These are phyloP conservation scores for Aphelenchoides bicaudatus DNA, from an alignment of 2,888 invertebrate species.

Conservation along the genomic window DNA sequence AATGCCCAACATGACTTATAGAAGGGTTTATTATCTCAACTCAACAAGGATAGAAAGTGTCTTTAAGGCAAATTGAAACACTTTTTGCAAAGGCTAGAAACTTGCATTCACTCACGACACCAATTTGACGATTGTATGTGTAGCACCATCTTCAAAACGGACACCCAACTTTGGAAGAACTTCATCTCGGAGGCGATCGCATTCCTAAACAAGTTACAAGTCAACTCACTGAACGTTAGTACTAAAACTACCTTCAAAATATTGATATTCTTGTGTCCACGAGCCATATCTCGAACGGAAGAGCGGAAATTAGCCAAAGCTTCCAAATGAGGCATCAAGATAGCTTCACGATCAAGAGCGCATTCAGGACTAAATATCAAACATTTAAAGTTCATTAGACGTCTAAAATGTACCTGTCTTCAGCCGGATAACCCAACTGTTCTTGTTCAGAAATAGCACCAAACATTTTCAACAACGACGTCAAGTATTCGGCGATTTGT, in stretches of 20 bases:
- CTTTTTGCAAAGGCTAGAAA: too few relatives aligned
- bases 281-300: constrained; percentile 51
- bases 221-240: background rate
- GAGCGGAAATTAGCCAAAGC: constrained; percentile 82
- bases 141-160: constrained; percentile 76
- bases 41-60: too few relatives aligned
- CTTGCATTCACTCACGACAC: too few relatives aligned
- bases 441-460: constrained; percentile 32
- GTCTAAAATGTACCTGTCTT: constrained; percentile 22
- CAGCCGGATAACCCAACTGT: constrained; percentile 31
- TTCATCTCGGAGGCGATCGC: constrained; percentile 82
- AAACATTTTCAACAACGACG: constrained; percentile 65
- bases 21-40: too few relatives aligned
- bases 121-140: constrained; percentile 75
- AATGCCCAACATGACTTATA: too few relatives aligned
- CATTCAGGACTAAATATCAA: too few relatives aligned
- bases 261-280: constrained; percentile 42
- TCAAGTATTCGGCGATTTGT: constrained; percentile 77
- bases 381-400: too few relatives aligned
- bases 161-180: constrained; percentile 86
- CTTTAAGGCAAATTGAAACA: too few relatives aligned
- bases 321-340: constrained; percentile 81
- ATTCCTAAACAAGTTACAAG: constrained; percentile 66
- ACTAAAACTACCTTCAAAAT: constrained; percentile 59
- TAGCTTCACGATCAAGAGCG: constrained; percentile 72